Conservation (phyloP, 2,113 vertebrate genomes). For the Gasterosteus aculeatus region DNA sequence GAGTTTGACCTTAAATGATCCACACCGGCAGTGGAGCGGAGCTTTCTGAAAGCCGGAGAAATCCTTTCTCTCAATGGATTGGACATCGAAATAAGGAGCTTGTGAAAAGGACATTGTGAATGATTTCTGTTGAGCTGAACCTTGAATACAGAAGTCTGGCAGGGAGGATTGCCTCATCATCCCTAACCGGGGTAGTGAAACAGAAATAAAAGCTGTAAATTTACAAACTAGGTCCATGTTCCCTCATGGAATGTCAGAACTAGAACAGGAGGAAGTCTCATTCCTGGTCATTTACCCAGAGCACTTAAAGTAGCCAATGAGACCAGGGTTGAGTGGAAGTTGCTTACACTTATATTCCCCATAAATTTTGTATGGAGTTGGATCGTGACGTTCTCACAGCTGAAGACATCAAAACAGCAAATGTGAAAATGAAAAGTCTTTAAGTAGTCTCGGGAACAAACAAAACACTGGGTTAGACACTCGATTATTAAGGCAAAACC, state of each 20-base stretch:
- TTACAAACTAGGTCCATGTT: conserved; percentile 36
- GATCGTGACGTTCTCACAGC: neutral
- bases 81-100: conserved; percentile 37
- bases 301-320: conserved; percentile 7
- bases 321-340: neutral
- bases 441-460: neutral
- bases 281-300: conserved; percentile 12
- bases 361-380: neutral
- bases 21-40: conserved; percentile 13
- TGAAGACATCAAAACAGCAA: neutral
- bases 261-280: conserved; percentile 14
- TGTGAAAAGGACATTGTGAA: conserved; percentile 34
- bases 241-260: conserved; percentile 20
- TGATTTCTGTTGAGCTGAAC: conserved; percentile 44
- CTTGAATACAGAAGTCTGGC: conserved; percentile 31
- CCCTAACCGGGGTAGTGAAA: conserved; percentile 21
- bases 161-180: conserved; percentile 21
- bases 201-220: conserved; percentile 38
- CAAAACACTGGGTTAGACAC: neutral
- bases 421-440: neutral
- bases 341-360: conserved; percentile 12
- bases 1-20: conserved; percentile 56
- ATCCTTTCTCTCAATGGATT: conserved; percentile 36
- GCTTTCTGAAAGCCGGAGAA: conserved; percentile 36
- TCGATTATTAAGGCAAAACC: neutral